Evolutionary conservation across 1,140 invertebrate genomes (phyloP).

Genomic region (Mycetomoellerius zeteki): DNA sequence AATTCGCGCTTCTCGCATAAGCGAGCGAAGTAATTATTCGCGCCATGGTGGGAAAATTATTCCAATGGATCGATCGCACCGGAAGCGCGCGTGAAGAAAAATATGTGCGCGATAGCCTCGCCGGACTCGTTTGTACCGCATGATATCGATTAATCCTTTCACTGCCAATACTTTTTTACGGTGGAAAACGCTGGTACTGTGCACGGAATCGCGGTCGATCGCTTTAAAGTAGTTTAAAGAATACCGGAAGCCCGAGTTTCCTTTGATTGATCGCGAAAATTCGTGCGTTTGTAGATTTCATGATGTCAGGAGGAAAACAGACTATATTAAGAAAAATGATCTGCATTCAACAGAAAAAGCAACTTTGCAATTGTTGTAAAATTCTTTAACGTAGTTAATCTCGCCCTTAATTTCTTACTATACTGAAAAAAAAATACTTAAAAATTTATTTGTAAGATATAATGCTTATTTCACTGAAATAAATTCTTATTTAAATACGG

Average conservation of each 20-base stretch:
- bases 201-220: constrained; percentile 5
- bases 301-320: not conserved
- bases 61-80: constrained; percentile 41
- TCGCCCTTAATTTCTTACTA: no score
- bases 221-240: no score
- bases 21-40: constrained; percentile 39
- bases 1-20: constrained; percentile 22
- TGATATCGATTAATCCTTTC: constrained; percentile 57
- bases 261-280: not conserved
- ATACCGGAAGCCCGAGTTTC: constrained; percentile 21
- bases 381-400: no score
- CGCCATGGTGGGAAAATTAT: constrained; percentile 52
- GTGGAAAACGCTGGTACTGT: constrained; percentile 22
- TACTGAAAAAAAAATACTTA: no score
- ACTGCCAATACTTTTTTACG: constrained; percentile 17
- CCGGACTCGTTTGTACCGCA: constrained; percentile 38
- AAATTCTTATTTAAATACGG: no score
- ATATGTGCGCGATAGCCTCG: constrained; percentile 40
- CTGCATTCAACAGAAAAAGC: no score
- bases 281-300: not conserved
- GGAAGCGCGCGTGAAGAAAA: constrained; percentile 35
- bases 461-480: no score
- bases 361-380: no score
- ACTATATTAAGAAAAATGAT: no score
- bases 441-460: no score